phyloP scores from a whole-genome alignment of 1,140 invertebrate species.

The Heliconius hermathena region DNA sequence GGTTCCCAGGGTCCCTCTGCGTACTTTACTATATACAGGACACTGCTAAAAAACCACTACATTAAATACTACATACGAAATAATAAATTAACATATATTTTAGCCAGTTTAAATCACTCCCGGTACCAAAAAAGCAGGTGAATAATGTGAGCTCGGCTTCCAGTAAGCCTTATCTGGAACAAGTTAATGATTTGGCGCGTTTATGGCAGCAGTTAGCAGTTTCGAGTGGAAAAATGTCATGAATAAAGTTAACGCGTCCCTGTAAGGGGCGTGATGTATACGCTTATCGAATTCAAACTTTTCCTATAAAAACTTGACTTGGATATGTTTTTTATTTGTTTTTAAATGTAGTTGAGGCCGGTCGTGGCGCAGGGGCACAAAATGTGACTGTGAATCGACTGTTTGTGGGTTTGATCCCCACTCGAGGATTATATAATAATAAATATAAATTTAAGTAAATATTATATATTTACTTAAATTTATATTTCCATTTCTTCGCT shows the following conservation, averaged over 20 bases:
- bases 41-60: too few species aligned
- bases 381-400: too few species aligned
- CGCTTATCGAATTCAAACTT: slow-evolving; percentile 11
- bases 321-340: neutral
- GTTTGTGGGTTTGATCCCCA: too few species aligned
- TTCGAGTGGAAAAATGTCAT: slow-evolving; percentile 21
- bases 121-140: neutral
- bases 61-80: neutral
- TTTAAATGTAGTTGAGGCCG: neutral
- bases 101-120: neutral
- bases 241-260: slow-evolving; percentile 13
- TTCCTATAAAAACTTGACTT: neutral
- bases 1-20: too few species aligned
- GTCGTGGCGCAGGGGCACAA: too few species aligned
- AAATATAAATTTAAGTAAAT: too few species aligned
- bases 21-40: too few species aligned
- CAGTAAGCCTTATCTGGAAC: slow-evolving; percentile 25
- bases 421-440: too few species aligned
- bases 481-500: too few species aligned
- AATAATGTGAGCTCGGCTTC: slow-evolving; percentile 7
- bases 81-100: neutral
- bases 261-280: slow-evolving; percentile 1
- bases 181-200: slow-evolving; percentile 31
- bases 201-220: slow-evolving; percentile 28
- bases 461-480: too few species aligned